Percentiles rank a stretch among this genome's conserved stretches.
These are phyloP conservation scores for Austrofundulus limnaeus DNA, from an alignment of 2,113 vertebrate genomes.

Conservation along the genomic window DNA sequence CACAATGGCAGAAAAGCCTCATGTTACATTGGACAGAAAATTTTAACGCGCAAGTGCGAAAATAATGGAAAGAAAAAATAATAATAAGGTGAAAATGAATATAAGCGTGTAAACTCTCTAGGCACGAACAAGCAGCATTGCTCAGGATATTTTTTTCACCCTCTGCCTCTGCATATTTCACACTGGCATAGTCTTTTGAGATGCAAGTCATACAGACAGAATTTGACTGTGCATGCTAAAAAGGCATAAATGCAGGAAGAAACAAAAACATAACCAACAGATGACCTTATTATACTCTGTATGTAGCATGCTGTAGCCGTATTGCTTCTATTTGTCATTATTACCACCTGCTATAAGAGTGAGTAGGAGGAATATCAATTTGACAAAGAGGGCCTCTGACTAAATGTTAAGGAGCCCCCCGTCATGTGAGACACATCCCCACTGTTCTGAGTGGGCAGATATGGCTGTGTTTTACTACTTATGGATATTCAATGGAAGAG, in stretches of 20 bases:
- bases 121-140: constrained; percentile 46
- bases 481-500: constrained; percentile 70
- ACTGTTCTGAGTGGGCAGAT: constrained; percentile 67
- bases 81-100: constrained; percentile 69
- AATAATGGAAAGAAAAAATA: constrained; percentile 54
- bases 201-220: constrained; percentile 65
- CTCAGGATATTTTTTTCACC: constrained; percentile 56
- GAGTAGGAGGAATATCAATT: constrained; percentile 74
- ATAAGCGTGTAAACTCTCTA: constrained; percentile 50
- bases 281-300: constrained; percentile 73
- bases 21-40: constrained; percentile 37
- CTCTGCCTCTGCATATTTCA: constrained; percentile 72
- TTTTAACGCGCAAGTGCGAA: constrained; percentile 27
- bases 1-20: constrained; percentile 45
- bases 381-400: constrained; percentile 66
- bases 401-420: constrained; percentile 73
- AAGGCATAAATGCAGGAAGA: constrained; percentile 61
- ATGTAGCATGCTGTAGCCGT: constrained; percentile 58
- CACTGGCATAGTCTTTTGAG: constrained; percentile 64
- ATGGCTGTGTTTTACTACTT: constrained; percentile 71
- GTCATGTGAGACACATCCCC: constrained; percentile 65
- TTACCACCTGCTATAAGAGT: constrained; percentile 66
- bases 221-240: constrained; percentile 71
- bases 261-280: constrained; percentile 61
- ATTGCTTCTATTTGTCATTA: constrained; percentile 78